Evolutionary conservation across 2,888 invertebrate species (phyloP).

Genomic region (Podotricha telesiphe): DNA sequence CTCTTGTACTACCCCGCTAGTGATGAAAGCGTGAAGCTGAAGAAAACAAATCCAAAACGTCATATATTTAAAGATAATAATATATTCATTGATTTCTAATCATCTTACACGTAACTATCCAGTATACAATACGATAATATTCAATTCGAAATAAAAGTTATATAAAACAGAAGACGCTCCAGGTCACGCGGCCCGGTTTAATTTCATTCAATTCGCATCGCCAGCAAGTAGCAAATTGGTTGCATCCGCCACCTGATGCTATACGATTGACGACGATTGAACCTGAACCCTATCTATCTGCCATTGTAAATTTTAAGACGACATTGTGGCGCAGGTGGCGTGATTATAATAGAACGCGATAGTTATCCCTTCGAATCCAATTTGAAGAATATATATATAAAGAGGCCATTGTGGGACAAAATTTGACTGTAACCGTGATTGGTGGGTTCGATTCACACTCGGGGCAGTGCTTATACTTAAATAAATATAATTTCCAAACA

Average conservation of each 20-base stretch:
- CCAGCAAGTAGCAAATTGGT: constrained; percentile 18
- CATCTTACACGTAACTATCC: not conserved
- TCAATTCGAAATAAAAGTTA: not conserved
- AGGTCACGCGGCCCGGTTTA: constrained; percentile 18
- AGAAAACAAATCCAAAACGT: too few relatives aligned
- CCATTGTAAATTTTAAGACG: constrained; percentile 14
- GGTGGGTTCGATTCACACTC: too few relatives aligned
- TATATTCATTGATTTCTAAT: too few relatives aligned
- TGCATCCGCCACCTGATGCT: constrained; percentile 27
- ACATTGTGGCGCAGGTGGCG: not conserved
- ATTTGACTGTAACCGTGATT: too few relatives aligned
- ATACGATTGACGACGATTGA: constrained; percentile 1
- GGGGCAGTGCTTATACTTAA: too few relatives aligned
- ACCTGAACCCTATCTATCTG: constrained; percentile 10
- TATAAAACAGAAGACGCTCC: constrained; percentile 10
- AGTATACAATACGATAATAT: not conserved
- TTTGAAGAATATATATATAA: too few relatives aligned
- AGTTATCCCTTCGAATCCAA: not conserved
- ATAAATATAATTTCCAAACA: too few relatives aligned
- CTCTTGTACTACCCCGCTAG: too few relatives aligned
- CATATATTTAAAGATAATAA: too few relatives aligned
- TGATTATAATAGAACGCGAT: not conserved
- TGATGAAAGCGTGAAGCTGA: too few relatives aligned
- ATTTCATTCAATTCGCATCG: constrained; percentile 24
- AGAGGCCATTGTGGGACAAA: too few relatives aligned